Evolutionary conservation across 1,140 invertebrate species (phyloP), one percentile per base, ranked within the genome.

Genomic region (Medauroidea extradentata): DNA sequence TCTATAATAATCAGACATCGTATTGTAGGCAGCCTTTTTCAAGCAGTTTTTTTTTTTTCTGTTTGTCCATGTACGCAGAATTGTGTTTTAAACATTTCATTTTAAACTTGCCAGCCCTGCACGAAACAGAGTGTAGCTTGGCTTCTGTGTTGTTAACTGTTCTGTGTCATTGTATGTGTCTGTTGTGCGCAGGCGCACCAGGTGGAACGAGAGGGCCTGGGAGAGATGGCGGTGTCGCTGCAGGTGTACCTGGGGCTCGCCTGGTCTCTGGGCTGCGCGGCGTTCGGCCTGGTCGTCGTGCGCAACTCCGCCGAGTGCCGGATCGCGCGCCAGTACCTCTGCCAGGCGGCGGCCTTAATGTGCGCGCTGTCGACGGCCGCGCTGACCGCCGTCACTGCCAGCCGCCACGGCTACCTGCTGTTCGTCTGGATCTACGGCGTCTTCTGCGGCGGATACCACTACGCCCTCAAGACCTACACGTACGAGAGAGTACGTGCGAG

Each of bases 381-480:
- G 2, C 82, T 93, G n/a, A 90, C 91, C 3, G 85, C 89, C 0
- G 86, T 56, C 13, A 39, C 24, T 9, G 59, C 44, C 39, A 39
- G 19, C 48, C 85, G 86, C 64, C 82, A 86, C 61, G 89, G 88
- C 59, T 89, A 90, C 61, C 85, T 91, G 0, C 81, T 92, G 78
- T 92, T 91, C 69, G 85, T 86, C 0, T 92, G 89, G 88, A 83
- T 90, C 55, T 93, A 91, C 66, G 87, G 86, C 19, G 86, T 91
- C 59, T 89, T 89, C 72, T 88, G 85, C 69, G 88, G 88, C 21
- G 90, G 89, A 8, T 92, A 92, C 75, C 88, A 91, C 69, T 93
- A 93, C 69, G 88, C 89, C 13, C 77, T 94, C 24, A 93, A 93
- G 73, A 90, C 93, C 85, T 92, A 92, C 74, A 90, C 88, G 0